Evolutionary conservation across 2,113 vertebrate species (phyloP), one percentile per base, ranked within the genome.

Genomic region (Zeus faber): DNA sequence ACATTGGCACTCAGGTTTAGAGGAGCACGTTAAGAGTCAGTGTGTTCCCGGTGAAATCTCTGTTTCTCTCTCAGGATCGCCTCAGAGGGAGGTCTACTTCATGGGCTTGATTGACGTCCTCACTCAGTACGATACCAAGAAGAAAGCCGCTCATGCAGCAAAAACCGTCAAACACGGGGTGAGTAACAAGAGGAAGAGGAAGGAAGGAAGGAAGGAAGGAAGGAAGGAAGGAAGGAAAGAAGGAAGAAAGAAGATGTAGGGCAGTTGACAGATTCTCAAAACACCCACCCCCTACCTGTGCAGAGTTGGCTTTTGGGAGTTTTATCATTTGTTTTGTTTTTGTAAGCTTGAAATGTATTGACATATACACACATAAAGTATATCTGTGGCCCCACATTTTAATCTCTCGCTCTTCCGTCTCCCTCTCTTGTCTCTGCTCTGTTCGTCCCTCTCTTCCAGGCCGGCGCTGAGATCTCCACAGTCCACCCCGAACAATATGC

Each of bases 151-250:
- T 37, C 93, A 95, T 0, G 94, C 94, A 11, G 93, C 93, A 7
- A 96, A 96, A 68, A 94, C 93, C 0, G 94, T 94, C 68, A 96
- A 96, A 73, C 93, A 94, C n/a, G 93, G 93, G 87, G 93, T 94
- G 67, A 87, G 85, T 72, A 22, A 6, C 35, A 14, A 6, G 49
- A 22, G 18, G 45, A 41, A 37, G 23, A 14, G 21, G 16, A 17
- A 21, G 26, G 13, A 31, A 21, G 29, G 39, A n/a, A 2, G 31
- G 39, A 18, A 17, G 17, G 39, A 13, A 17, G 39, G 39, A 4
- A 5, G 5, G 8, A 20, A 43, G 10, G 31, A 35, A 35, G 4
- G 31, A 35, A 0, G 2, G n/a, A 18, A 13, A 33, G 40, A 33
- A 1, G 16, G 41, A 22, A 24, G 9, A n/a, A 7, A 7, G 52